phyloP scores from a whole-genome alignment of 2,797 vertebrate genomes.

The Microcaecilia unicolor region DNA sequence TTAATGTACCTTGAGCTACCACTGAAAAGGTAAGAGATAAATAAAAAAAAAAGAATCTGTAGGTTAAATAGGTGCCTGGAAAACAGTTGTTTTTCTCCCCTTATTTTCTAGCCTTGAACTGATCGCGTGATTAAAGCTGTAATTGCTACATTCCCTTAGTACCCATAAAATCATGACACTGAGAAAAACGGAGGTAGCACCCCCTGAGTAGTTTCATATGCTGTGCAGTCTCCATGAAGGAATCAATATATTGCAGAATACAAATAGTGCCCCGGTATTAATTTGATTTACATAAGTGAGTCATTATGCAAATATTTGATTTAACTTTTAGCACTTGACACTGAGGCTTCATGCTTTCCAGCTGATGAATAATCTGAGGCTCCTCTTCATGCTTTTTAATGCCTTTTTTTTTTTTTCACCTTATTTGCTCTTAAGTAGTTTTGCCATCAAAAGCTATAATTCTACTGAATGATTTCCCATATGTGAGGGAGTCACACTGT shows the following conservation, averaged over 20 bases:
- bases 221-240: background rate
- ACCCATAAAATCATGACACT: background rate
- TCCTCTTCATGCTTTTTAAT: conserved; percentile 19
- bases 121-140: background rate
- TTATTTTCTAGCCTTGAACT: too few relatives aligned
- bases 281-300: conserved; percentile 3
- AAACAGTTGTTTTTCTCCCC: background rate
- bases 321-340: conserved; percentile 2
- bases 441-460: conserved; percentile 25
- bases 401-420: conserved; percentile 34
- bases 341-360: conserved; percentile 5
- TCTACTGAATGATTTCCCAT: conserved; percentile 28
- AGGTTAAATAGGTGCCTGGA: rapidly evolving
- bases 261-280: conserved; percentile 4
- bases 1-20: too few relatives aligned
- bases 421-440: conserved; percentile 32
- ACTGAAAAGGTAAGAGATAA: too few relatives aligned
- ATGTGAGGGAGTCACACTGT: conserved; percentile 12
- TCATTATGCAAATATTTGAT: conserved; percentile 23
- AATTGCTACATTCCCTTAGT: background rate
- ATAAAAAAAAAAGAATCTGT: rapidly evolving
- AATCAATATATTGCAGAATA: background rate
- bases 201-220: too few relatives aligned
- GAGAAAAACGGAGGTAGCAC: background rate
- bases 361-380: conserved; percentile 2